Evolutionary conservation across 1,140 invertebrate genomes (phyloP).

Genomic region (Akabosia matsudoensis): DNA sequence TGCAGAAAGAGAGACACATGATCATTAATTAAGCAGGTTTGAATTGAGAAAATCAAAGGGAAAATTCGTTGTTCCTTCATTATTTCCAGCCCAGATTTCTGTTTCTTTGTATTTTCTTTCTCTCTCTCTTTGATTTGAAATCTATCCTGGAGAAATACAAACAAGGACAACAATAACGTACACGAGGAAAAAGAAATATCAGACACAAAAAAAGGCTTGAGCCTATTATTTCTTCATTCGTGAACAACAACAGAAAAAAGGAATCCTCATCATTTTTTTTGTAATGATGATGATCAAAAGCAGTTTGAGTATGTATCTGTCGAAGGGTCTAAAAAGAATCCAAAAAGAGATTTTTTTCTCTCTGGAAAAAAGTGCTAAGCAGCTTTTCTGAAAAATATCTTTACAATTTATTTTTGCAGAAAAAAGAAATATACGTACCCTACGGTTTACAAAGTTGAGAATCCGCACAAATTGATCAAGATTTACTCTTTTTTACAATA

Average conservation of each 20-base stretch:
- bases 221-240: not conserved
- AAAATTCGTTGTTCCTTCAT: too few relatives aligned
- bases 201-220: slow-evolving; percentile 24
- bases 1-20: too few relatives aligned
- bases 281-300: slow-evolving; percentile 6
- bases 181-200: slow-evolving; percentile 36
- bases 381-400: slow-evolving; percentile 17
- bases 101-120: too few relatives aligned
- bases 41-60: not conserved
- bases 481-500: too few relatives aligned
- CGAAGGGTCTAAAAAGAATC: not conserved
- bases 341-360: not conserved
- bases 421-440: not conserved
- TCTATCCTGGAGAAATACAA: too few relatives aligned
- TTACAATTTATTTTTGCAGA: slow-evolving; percentile 11
- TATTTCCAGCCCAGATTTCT: too few relatives aligned
- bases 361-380: not conserved
- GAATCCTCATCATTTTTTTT: not conserved
- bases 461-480: too few relatives aligned
- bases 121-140: not conserved
- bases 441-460: too few relatives aligned
- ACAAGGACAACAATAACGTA: not conserved
- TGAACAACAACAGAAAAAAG: not conserved
- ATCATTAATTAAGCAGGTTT: too few relatives aligned
- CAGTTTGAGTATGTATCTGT: not conserved